Base-by-base conservation (phyloP, 2,888 invertebrate genomes). In the Cistogaster globosa region DNA sequence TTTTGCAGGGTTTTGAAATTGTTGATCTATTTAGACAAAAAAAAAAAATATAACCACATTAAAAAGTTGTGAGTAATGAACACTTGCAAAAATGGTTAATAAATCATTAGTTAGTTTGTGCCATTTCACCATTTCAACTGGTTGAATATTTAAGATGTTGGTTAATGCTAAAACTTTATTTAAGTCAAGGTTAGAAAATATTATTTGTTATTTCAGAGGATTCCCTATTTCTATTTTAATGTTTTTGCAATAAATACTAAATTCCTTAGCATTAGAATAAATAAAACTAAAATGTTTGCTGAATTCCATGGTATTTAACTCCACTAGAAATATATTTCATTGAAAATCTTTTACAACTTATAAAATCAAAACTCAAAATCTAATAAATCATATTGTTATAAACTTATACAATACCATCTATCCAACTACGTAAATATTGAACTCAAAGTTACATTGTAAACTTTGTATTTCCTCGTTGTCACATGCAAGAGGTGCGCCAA, bases 371-470 rank as follows among this genome's bases (percentile, higher is more conserved):
- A 14, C 51, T 53, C 32, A 77, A 77, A 81, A 74, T 55, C 55
- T 69, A 58, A 85, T 74, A 81, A 81, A 82, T 84, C 80, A 84
- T 63, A 81, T 51, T 58, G 58, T 38, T 72, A 68, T 82, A 69
- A 58, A 60, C 78, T 68, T 72, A 67, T 60, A 60, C 55, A 82
- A 71, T 51, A 63, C 26, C 42, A 38, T 38, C 11, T 67, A 69
- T 62, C 42, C 16, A 60, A 26, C 22, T 18, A 45, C 75, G 32
- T 51, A 38, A 36, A 51, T n/a, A 68, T 60, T 62, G 53, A 32
- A 26, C 42, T 42, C 60, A 58, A 53, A 58, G 32, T 55, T 32
- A 60, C 60, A 42, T 32, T 51, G 42, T 12, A 42, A 11, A 42
- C 48, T 60, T 45, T 82, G 63, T 63, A 38, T 76, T 82, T 76